Conservation (phyloP, 2,797 vertebrate species). For the Myotis daubentonii region DNA sequence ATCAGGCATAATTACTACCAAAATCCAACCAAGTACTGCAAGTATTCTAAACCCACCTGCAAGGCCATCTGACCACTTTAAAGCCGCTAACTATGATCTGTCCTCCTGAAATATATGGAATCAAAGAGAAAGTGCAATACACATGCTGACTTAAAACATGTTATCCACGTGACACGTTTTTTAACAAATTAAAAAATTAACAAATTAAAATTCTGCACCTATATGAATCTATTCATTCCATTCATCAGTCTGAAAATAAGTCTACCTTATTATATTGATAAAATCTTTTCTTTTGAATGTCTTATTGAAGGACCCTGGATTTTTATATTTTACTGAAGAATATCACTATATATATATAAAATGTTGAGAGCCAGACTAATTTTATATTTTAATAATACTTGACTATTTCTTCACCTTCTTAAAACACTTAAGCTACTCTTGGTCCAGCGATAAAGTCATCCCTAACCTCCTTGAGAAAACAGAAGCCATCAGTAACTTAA, state of each 20-base stretch:
- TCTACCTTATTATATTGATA: neutral
- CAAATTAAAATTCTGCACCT: neutral
- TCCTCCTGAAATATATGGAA: neutral
- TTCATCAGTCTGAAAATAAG: neutral
- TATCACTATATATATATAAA: too few species aligned
- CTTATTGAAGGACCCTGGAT: neutral
- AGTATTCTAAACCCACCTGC: constrained; percentile 30
- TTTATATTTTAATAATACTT: neutral
- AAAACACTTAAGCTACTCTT: neutral
- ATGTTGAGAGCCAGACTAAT: rapidly evolving
- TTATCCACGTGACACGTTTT: neutral
- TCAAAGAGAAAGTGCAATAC: neutral
- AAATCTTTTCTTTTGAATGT: neutral
- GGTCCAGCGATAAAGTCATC: neutral
- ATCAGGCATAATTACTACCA: neutral
- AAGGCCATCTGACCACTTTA: constrained; percentile 16
- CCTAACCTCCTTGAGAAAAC: neutral
- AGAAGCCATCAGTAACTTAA: neutral
- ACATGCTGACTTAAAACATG: neutral
- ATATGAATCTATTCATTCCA: neutral
- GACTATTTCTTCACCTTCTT: neutral
- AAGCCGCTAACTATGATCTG: neutral
- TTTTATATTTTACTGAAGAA: constrained; percentile 14
- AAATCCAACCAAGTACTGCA: neutral
- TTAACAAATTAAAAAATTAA: neutral